Evolutionary conservation across 2,797 vertebrate genomes (phyloP), one percentile per base, ranked within the genome.

Genomic region (Eptatretus atami): DNA sequence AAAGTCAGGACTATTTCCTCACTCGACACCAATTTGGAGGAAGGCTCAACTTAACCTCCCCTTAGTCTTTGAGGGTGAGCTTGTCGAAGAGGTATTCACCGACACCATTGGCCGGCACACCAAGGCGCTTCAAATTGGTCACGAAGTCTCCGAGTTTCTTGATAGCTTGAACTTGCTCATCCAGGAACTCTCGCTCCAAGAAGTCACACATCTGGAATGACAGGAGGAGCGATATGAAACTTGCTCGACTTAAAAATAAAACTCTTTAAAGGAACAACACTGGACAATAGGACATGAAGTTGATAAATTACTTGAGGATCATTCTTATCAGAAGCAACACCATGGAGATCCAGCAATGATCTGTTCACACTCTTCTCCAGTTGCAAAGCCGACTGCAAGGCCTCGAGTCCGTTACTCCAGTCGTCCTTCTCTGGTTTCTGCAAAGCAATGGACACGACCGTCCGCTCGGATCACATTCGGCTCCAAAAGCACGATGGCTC

Each of bases 401-500:
- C 86, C 63, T 79, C 82, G 68, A 86, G 71, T 2, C 82, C 77
- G 1, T 70, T 90, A 63, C 81, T 82, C 84, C 86, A 93, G 68
- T 86, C 84, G 66, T 90, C 83, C 11, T 78, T 74, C 63, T 94
- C 87, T 15, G 86, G 83, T 72, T 94, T 92, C 86, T 88, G 64
- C 1, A 44, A 44, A 44, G 3, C 31, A 8, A 44, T 44, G 31
- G 31, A 44, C 31, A 44, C 4, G 31, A 44, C 31, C 31, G 31
- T 44, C 2, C 31, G 31, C 6, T 44, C 31, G 6, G 31, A 44
- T 44, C 4, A 44, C 31, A 44, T 4, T 44, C 31, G 31, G 31
- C 31, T 44, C 31, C 31, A 44, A 44, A 44, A 44, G 31, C 31
- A 44, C 31, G 31, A 44, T 44, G 31, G 31, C 31, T 44, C 6